Percentiles rank a stretch among this genome's conserved stretches.
phyloP scores from a whole-genome alignment of 2,113 vertebrate species.

The Upupa epops region DNA sequence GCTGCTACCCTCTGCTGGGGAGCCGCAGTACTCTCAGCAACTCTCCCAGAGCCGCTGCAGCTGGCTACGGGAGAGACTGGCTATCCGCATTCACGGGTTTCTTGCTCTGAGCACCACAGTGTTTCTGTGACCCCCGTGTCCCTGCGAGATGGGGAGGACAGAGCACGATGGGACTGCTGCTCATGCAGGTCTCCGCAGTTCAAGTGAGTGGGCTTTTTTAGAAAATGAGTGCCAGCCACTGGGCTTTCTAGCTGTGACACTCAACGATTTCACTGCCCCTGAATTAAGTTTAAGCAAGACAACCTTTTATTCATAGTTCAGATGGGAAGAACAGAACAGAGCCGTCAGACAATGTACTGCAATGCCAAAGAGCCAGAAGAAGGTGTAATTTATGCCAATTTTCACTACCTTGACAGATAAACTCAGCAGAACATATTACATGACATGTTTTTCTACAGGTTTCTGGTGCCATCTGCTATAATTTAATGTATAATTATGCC shows the following conservation, averaged over 20 bases:
- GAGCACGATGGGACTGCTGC: accelerated
- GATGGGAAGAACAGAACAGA: background rate
- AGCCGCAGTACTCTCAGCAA: background rate
- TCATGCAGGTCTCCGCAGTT: accelerated
- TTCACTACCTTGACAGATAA: conserved; percentile 41
- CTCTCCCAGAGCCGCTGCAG: too few relatives aligned
- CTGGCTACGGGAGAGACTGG: too few relatives aligned
- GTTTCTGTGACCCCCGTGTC: background rate
- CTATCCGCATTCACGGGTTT: too few relatives aligned
- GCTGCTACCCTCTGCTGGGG: conserved; percentile 62
- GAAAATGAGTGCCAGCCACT: background rate
- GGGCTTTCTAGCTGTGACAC: background rate
- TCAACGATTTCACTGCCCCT: background rate
- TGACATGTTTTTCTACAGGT: conserved; percentile 7
- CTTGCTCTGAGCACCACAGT: background rate
- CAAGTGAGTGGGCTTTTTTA: background rate
- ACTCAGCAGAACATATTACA: conserved; percentile 41
- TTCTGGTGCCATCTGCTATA: conserved; percentile 43
- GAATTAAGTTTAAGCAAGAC: background rate
- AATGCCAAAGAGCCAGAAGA: conserved; percentile 28
- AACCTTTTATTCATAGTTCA: background rate
- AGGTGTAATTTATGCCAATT: conserved; percentile 42
- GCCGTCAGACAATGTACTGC: background rate
- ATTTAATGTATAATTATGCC: conserved; percentile 37
- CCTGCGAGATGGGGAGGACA: background rate